Conservation (phyloP, 2,113 vertebrate genomes). For the Albula glossodonta region DNA sequence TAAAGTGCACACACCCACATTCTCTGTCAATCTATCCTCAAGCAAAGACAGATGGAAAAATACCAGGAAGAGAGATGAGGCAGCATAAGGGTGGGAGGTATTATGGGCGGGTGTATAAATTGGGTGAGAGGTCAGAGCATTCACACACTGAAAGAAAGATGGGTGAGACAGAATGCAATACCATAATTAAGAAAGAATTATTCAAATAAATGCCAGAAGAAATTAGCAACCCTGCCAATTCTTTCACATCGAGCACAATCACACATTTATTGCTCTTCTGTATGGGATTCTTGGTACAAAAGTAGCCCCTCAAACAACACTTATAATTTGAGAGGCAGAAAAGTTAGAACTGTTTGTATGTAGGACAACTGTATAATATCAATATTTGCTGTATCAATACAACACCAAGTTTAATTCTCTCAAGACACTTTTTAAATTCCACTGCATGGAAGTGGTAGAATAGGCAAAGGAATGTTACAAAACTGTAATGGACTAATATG, state of each 20-base stretch:
- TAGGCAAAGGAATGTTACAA: too few species aligned
- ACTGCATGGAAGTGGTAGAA: too few species aligned
- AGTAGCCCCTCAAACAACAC: neutral
- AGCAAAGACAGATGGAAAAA: constrained; percentile 2
- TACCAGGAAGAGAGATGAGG: neutral
- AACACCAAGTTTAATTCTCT: too few species aligned
- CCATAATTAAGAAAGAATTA: neutral
- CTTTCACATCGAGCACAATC: neutral
- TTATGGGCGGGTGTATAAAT: neutral
- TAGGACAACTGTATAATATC: too few species aligned
- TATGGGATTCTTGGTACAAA: too few species aligned
- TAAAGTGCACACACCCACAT: neutral
- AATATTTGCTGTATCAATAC: too few species aligned
- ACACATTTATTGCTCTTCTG: neutral
- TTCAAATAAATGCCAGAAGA: neutral
- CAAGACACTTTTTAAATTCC: too few species aligned
- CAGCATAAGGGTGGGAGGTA: neutral
- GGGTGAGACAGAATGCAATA: neutral
- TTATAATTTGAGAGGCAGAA: neutral
- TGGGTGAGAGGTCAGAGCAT: constrained; percentile 21
- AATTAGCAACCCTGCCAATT: neutral
- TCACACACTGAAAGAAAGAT: neutral
- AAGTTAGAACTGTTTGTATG: neutral
- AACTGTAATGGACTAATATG: too few species aligned
- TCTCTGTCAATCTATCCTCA: neutral